Conservation (phyloP, 2,888 invertebrate genomes). For the Sclerodermus sp. region DNA sequence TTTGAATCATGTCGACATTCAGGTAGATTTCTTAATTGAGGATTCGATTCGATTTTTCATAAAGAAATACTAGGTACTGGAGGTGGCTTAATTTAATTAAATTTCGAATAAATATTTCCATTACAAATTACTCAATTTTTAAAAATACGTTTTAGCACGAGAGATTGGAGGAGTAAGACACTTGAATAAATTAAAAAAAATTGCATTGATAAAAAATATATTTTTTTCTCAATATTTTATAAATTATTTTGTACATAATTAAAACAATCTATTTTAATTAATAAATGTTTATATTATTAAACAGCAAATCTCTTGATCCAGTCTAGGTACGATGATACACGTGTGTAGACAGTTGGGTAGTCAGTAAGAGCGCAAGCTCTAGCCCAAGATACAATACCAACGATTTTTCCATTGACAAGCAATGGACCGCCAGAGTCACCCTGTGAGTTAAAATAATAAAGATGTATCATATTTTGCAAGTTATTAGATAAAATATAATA, state of each 20-base stretch:
- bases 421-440: slow-evolving; percentile 40
- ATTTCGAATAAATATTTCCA: too few relatives aligned
- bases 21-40: too few relatives aligned
- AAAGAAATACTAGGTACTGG: too few relatives aligned
- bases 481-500: too few relatives aligned
- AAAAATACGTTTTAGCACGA: too few relatives aligned
- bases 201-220: neutral
- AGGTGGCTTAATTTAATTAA: too few relatives aligned
- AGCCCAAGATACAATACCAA: slow-evolving; percentile 35
- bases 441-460: slow-evolving; percentile 18
- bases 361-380: slow-evolving; percentile 26
- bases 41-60: too few relatives aligned
- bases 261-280: neutral
- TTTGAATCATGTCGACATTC: too few relatives aligned
- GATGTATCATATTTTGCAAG: too few relatives aligned
- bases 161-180: too few relatives aligned
- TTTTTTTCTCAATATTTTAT: neutral
- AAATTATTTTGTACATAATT: neutral
- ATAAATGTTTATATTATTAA: slow-evolving; percentile 1
- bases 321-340: slow-evolving; percentile 27
- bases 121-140: too few relatives aligned
- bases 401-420: slow-evolving; percentile 27
- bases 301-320: slow-evolving; percentile 26
- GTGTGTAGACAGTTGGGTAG: slow-evolving; percentile 35
- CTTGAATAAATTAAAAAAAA: too few relatives aligned